Evolutionary conservation across 1,140 invertebrate genomes (phyloP).

Genomic region (Trachelipus rathkii): DNA sequence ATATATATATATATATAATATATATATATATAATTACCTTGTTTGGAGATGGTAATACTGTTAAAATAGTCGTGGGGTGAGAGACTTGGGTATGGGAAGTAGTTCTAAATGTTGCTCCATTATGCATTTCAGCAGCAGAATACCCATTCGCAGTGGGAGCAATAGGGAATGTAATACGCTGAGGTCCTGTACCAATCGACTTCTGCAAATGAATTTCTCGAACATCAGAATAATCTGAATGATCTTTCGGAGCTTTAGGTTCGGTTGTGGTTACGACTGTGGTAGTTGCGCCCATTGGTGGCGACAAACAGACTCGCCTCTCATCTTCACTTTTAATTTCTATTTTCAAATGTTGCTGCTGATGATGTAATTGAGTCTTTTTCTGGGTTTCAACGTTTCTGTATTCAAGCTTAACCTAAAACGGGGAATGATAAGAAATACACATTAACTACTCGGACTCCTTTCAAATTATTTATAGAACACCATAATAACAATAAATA

Average conservation of each 20-base stretch:
- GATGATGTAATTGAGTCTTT: too few species aligned
- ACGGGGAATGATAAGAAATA: neutral
- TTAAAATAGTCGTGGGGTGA: constrained; percentile 46
- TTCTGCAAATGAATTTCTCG: neutral
- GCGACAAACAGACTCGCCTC: neutral
- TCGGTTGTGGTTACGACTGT: neutral
- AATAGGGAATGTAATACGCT: neutral
- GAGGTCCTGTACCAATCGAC: neutral
- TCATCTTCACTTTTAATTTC: neutral
- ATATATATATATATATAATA: constrained; percentile 1
- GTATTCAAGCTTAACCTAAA: neutral
- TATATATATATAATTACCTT: constrained; percentile 33
- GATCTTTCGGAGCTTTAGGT: neutral
- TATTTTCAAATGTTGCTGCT: neutral
- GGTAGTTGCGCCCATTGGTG: neutral
- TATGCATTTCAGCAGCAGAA: constrained; percentile 49
- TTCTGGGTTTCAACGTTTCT: neutral
- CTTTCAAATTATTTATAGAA: neutral
- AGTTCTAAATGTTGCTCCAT: constrained; percentile 47
- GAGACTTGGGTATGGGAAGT: constrained; percentile 32
- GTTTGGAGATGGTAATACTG: constrained; percentile 52
- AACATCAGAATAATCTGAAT: neutral
- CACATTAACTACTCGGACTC: neutral
- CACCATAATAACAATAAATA: too few species aligned
- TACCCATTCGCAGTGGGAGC: neutral